Percentiles rank a stretch among this genome's conserved stretches.
These are phyloP conservation scores for Tribolium castaneum DNA, from an alignment of 1,140 invertebrate genomes.

Conservation along the genomic window DNA sequence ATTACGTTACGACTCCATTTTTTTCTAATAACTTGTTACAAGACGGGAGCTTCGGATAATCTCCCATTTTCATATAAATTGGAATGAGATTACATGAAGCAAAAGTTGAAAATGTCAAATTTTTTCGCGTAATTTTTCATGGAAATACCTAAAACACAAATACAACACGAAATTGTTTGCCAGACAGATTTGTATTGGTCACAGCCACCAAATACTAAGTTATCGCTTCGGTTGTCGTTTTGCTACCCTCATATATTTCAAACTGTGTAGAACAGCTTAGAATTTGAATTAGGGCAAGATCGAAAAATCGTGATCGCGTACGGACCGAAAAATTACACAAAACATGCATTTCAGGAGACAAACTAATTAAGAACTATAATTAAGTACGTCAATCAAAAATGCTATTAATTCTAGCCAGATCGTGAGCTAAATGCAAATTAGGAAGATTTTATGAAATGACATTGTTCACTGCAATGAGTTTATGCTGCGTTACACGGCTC, in stretches of 20 bases:
- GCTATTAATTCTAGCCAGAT: slow-evolving; percentile 21
- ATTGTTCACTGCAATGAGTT: slow-evolving; percentile 7
- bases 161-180: slow-evolving; percentile 28
- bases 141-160: slow-evolving; percentile 22
- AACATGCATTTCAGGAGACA: slow-evolving; percentile 2
- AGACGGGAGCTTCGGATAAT: neutral
- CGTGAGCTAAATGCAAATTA: slow-evolving; percentile 27
- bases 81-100: slow-evolving; percentile 13
- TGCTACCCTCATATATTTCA: slow-evolving; percentile 28
- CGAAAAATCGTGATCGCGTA: neutral
- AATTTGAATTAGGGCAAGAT: slow-evolving; percentile 20
- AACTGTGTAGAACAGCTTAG: slow-evolving; percentile 26
- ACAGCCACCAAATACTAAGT: slow-evolving; percentile 33
- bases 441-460: slow-evolving; percentile 21
- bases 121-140: slow-evolving; percentile 11
- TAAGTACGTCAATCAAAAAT: slow-evolving; percentile 22
- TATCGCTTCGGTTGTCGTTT: slow-evolving; percentile 19
- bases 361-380: slow-evolving; percentile 23
- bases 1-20: slow-evolving; percentile 16
- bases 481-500: neutral
- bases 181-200: slow-evolving; percentile 33
- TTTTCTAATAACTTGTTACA: slow-evolving; percentile 27
- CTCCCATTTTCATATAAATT: slow-evolving; percentile 27
- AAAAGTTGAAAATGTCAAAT: slow-evolving; percentile 17
- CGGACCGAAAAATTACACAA: neutral